Evolutionary conservation across 2,888 invertebrate species (phyloP).

Genomic region (Torymus texanus): DNA sequence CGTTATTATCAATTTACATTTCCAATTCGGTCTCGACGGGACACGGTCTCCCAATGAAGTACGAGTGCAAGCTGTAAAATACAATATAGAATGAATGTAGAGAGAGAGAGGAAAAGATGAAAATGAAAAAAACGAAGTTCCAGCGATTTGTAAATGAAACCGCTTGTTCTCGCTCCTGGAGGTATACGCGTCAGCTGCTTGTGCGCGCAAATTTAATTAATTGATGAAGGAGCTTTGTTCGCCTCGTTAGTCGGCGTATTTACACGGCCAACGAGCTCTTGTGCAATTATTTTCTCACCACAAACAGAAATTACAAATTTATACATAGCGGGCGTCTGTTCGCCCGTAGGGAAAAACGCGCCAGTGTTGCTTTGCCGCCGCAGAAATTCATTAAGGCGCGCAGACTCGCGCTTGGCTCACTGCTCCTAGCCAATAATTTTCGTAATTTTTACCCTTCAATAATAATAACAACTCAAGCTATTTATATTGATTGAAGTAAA

Average conservation of each 20-base stretch:
- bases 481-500: not conserved
- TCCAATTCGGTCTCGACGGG: constrained; percentile 46
- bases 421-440: constrained; percentile 12
- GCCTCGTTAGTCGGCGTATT: constrained; percentile 44
- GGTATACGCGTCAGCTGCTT: constrained; percentile 15
- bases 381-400: constrained; percentile 30
- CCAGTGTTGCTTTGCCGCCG: not conserved
- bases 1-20: constrained; percentile 59
- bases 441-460: not conserved
- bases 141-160: constrained; percentile 37
- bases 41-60: not conserved
- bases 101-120: not conserved
- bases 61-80: not conserved
- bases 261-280: constrained; percentile 36
- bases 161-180: not conserved
- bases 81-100: not conserved
- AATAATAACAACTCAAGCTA: not conserved
- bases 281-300: constrained; percentile 41
- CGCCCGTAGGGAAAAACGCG: not conserved
- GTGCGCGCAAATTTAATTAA: constrained; percentile 31
- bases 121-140: not conserved
- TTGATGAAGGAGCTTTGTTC: constrained; percentile 42
- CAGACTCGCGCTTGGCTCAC: not conserved
- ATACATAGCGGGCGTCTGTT: constrained; percentile 5
- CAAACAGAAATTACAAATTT: constrained; percentile 48